A percentile compares a stretch with the other conserved stretches of the same genome.
These are phyloP conservation scores for Nycticebus coucang DNA, from an alignment of 2,113 vertebrate genomes.

Conservation along the genomic window DNA sequence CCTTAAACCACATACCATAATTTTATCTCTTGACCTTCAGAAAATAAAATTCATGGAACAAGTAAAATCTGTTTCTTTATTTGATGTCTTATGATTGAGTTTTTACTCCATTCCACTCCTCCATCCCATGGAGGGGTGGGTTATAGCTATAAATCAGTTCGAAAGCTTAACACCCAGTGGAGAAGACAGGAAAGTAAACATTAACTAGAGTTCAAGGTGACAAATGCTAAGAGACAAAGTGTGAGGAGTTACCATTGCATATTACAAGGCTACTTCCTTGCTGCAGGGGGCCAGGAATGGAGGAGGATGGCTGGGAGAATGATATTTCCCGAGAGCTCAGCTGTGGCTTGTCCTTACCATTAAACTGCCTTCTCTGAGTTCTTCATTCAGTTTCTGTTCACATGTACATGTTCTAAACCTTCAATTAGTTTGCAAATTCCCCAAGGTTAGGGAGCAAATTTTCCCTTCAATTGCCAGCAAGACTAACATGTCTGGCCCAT, in stretches of 20 bases:
- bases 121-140: fast-evolving
- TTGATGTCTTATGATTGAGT: neutral
- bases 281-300: neutral
- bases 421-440: neutral
- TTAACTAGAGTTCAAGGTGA: slow-evolving; percentile 50
- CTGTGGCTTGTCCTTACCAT: neutral
- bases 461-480: neutral
- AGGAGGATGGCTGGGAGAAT: neutral
- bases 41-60: neutral
- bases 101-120: neutral
- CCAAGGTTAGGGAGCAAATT: neutral
- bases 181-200: slow-evolving; percentile 35
- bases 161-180: neutral
- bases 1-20: neutral
- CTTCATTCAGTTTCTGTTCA: neutral
- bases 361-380: neutral
- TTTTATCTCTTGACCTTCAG: neutral
- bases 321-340: neutral
- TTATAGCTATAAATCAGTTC: slow-evolving; percentile 7
- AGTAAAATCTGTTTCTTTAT: neutral
- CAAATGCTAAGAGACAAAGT: neutral
- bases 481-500: neutral
- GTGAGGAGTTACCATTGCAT: neutral
- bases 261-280: neutral
- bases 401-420: neutral